Percentiles rank a stretch among this genome's conserved stretches.
These are phyloP conservation scores for Pipistrellus kuhlii DNA, from an alignment of 2,797 vertebrate genomes.

Conservation along the genomic window DNA sequence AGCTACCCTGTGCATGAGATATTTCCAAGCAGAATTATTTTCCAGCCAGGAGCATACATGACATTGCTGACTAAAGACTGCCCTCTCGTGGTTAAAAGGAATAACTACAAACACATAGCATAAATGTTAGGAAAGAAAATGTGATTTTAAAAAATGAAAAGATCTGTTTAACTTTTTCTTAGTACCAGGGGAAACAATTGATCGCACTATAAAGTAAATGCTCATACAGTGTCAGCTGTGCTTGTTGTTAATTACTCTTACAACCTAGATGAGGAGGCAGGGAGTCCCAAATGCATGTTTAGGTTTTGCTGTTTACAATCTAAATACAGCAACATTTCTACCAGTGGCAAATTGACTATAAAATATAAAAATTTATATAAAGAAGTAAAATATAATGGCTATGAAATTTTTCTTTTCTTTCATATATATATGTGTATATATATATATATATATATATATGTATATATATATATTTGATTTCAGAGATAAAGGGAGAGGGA, in stretches of 20 bases:
- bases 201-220: not conserved
- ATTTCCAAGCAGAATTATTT: not conserved
- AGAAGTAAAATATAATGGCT: not conserved
- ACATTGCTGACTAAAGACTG: conserved; percentile 59
- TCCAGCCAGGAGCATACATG: accelerated
- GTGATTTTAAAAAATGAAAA: not conserved
- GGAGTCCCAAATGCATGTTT: no score
- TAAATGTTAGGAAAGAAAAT: not conserved
- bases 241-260: not conserved
- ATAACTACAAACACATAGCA: conserved; percentile 54
- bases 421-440: no score
- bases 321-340: not conserved
- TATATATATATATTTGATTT: no score
- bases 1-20: not conserved
- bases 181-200: not conserved
- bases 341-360: not conserved
- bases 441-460: no score
- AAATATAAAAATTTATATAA: not conserved
- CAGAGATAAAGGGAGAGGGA: no score
- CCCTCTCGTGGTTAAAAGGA: conserved; percentile 47
- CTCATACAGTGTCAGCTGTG: not conserved
- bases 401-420: not conserved
- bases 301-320: not conserved
- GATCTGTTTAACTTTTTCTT: not conserved
- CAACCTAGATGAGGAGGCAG: not conserved